Base-by-base conservation (phyloP, 2,113 vertebrate species). In the Centropus unirufus region DNA sequence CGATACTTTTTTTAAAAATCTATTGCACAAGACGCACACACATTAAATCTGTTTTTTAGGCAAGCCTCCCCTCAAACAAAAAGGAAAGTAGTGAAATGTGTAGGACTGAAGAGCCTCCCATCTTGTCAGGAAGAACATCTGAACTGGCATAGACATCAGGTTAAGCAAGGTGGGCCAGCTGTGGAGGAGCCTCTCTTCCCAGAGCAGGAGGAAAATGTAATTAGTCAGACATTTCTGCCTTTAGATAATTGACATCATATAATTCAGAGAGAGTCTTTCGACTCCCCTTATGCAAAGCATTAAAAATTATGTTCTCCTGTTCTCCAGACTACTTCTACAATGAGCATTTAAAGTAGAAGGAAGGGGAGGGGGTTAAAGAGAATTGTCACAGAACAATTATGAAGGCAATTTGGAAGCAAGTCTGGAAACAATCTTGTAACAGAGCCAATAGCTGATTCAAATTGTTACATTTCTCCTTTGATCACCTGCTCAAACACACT, bases 341-440 rank as follows among this genome's bases (percentile, higher is more conserved):
- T 23, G 29, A 83, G 29, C 19, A 8, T 63, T 93, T 70, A 67
- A 57, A 85, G 62, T 24, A 89, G 77, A 87, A 95, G 90, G 92
- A 94, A 94, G n/a, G 23, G 85, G 52, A 88, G 51, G 63, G 9
- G 10, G 44, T 67, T 91, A 81, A 88, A 86, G 36, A 26, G 92
- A 95, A 83, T 83, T 11, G 8, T 68, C 80, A 54, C 23, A 49
- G 83, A 77, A 78, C 82, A 90, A 93, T 95, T 86, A 83, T 4
- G 10, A 90, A 74, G 64, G 82, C 57, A 83, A 83, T 81, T 95
- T 95, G 94, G 92, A 97, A 97, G 64, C 82, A 77, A 87, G 36
- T 63, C 85, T 96, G 92, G 95, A 96, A 95, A 95, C 23, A 88
- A 34, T 19, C 22, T 94, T 96, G 94, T 90, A 95, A 83, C 85